Conservation (phyloP, 2,888 invertebrate genomes). For the Hyposoter didymator region DNA sequence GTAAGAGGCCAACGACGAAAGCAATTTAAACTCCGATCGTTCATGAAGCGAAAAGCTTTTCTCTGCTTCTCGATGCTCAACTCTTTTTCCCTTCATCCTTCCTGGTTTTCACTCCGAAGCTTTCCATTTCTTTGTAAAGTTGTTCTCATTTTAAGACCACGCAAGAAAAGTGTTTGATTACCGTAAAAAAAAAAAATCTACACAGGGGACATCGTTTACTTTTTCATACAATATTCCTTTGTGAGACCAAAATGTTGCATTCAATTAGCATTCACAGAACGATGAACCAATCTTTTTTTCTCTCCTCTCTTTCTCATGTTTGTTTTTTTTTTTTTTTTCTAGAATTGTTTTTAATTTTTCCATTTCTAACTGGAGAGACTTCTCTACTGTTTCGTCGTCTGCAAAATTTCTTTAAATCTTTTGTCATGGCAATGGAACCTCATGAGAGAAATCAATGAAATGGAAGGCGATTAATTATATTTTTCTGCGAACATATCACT, state of each 20-base stretch:
- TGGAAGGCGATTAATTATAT: background rate
- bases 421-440: background rate
- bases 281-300: background rate
- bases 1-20: constrained; percentile 69
- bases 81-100: constrained; percentile 28
- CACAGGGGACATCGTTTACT: background rate
- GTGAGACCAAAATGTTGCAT: background rate
- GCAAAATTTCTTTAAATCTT: background rate
- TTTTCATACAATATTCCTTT: background rate
- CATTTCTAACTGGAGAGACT: too few relatives aligned
- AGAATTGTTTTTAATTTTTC: background rate
- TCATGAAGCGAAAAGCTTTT: constrained; percentile 77
- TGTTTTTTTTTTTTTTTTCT: background rate
- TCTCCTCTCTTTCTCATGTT: background rate
- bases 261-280: background rate
- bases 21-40: constrained; percentile 81
- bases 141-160: constrained; percentile 51
- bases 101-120: constrained; percentile 39
- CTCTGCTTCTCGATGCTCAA: constrained; percentile 43
- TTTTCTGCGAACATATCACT: background rate
- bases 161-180: constrained; percentile 56
- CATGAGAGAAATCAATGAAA: background rate
- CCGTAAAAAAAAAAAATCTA: background rate
- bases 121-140: constrained; percentile 30
- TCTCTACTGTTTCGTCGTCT: too few relatives aligned